A percentile compares a stretch with the other conserved stretches of the same genome.
phyloP scores from a whole-genome alignment of 1,140 invertebrate species.

The Ceratina australensis region DNA sequence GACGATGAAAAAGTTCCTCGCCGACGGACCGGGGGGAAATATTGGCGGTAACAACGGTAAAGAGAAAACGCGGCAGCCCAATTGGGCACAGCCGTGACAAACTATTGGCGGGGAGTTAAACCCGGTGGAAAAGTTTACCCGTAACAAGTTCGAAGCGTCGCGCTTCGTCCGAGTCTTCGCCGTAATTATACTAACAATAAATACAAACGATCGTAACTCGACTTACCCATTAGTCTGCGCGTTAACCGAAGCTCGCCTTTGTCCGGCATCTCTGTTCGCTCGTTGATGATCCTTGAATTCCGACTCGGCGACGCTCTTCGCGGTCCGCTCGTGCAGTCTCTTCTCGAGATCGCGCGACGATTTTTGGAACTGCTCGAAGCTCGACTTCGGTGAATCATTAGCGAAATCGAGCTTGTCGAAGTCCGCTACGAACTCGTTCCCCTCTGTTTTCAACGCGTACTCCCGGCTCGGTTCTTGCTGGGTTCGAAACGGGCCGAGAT shows the following conservation, averaged over 20 bases:
- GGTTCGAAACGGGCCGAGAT: constrained; percentile 34
- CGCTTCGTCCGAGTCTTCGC: too few relatives aligned
- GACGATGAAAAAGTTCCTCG: neutral
- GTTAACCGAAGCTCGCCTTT: constrained; percentile 15
- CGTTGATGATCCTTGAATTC: constrained; percentile 44
- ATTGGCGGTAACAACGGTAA: neutral
- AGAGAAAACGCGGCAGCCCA: neutral
- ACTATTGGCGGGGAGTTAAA: neutral
- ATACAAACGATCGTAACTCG: too few relatives aligned
- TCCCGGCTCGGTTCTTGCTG: constrained; percentile 9
- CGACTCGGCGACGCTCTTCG: constrained; percentile 48
- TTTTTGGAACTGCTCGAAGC: constrained; percentile 67
- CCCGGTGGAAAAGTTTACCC: too few relatives aligned
- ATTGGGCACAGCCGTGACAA: neutral
- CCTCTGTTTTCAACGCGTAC: constrained; percentile 29
- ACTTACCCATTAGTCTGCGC: constrained; percentile 53
- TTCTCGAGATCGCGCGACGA: constrained; percentile 72
- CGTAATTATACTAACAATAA: too few relatives aligned
- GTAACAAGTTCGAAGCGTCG: too few relatives aligned
- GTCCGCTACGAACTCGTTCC: constrained; percentile 45
- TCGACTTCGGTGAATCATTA: constrained; percentile 34
- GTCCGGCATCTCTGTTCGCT: constrained; percentile 5
- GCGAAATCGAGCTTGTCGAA: constrained; percentile 33
- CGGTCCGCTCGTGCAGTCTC: constrained; percentile 68
- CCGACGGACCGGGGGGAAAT: neutral